Percentiles rank a stretch among this genome's conserved stretches.
phyloP scores from a whole-genome alignment of 2,797 vertebrate species.

The Dendrocincla fuliginosa region DNA sequence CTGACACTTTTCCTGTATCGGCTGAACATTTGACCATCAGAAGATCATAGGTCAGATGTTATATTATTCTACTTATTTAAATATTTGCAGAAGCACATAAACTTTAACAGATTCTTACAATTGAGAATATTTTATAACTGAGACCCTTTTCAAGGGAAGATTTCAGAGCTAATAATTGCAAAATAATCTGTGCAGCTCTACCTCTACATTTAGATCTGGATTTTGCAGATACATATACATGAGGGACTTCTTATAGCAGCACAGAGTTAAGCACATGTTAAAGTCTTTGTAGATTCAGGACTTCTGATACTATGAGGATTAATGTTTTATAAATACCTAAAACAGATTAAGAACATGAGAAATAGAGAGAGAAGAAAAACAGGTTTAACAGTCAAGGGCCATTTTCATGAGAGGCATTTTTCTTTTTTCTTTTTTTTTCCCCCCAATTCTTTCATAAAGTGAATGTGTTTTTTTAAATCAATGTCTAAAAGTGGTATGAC shows the following conservation, averaged over 20 bases:
- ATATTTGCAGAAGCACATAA: neutral
- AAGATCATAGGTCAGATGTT: neutral
- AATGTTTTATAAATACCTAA: constrained; percentile 48
- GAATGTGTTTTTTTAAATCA: neutral
- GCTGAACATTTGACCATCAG: neutral
- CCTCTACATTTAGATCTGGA: neutral
- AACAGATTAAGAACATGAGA: constrained; percentile 26
- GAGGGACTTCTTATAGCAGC: neutral
- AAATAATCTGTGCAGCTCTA: neutral
- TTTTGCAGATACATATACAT: neutral
- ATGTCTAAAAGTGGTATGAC: neutral
- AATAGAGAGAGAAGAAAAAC: neutral
- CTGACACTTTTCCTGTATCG: neutral
- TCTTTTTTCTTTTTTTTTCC: neutral
- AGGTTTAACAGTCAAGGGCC: neutral
- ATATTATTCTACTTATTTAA: neutral
- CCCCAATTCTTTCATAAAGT: neutral
- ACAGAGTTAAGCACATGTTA: constrained; percentile 10
- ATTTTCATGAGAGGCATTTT: neutral
- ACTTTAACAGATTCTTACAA: neutral
- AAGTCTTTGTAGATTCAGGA: neutral
- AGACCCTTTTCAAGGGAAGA: neutral
- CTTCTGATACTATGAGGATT: constrained; percentile 7
- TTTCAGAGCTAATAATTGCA: neutral
- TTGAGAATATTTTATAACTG: neutral